Evolutionary conservation across 2,888 invertebrate species (phyloP).

Genomic region (Spatulosminthurus flaviceps): DNA sequence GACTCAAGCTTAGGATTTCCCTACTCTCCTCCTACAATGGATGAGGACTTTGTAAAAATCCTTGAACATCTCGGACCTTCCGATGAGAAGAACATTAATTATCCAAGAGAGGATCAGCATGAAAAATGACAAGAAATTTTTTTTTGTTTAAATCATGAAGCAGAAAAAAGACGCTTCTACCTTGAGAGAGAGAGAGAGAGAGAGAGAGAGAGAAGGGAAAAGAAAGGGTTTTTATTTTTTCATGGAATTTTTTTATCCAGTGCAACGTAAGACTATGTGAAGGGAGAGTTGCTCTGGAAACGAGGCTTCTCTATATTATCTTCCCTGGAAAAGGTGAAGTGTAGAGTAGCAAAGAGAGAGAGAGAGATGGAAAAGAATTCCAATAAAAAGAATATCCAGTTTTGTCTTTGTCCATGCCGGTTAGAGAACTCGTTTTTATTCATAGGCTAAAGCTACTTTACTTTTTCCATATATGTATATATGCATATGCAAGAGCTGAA

Average conservation of each 20-base stretch:
- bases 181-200: too few relatives aligned
- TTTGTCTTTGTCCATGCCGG: constrained; percentile 19
- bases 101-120: neutral
- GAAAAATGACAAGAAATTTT: neutral
- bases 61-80: too few relatives aligned
- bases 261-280: too few relatives aligned
- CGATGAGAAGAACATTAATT: neutral
- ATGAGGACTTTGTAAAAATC: too few relatives aligned
- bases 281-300: too few relatives aligned
- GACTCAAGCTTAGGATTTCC: too few relatives aligned
- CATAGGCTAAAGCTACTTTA: neutral
- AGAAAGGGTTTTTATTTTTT: neutral
- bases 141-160: constrained; percentile 7
- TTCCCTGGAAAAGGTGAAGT: neutral
- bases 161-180: too few relatives aligned
- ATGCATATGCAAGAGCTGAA: neutral
- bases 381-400: constrained; percentile 16
- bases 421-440: constrained; percentile 29
- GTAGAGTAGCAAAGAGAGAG: too few relatives aligned
- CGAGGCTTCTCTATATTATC: neutral
- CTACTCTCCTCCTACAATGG: too few relatives aligned
- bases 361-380: neutral
- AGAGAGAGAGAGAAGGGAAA: neutral
- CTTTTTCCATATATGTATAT: too few relatives aligned
- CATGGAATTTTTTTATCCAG: neutral